These are phyloP conservation scores for Poeciliopsis retropinna DNA, from an alignment of 2,113 vertebrate species.

Conservation along the genomic window DNA sequence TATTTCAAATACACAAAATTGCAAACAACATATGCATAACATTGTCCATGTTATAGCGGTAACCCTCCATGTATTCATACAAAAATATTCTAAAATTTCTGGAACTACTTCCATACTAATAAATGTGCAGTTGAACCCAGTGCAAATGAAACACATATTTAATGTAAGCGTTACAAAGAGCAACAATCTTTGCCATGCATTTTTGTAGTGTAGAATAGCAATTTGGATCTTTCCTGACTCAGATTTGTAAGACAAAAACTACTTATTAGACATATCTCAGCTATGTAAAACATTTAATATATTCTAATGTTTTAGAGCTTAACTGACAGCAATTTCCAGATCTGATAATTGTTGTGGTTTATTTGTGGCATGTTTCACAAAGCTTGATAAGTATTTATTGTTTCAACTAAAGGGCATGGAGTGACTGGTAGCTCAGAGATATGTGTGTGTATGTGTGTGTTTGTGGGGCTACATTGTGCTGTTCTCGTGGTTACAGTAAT, in stretches of 20 bases:
- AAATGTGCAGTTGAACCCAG: background rate
- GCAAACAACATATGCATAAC: no score
- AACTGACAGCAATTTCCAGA: background rate
- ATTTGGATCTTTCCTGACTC: background rate
- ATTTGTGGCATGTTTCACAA: conserved; percentile 36
- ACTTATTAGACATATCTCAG: conserved; percentile 4
- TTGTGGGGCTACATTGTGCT: conserved; percentile 24
- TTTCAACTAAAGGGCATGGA: conserved; percentile 20
- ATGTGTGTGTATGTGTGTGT: background rate
- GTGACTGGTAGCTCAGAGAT: conserved; percentile 26
- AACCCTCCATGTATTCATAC: no score
- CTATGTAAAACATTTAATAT: background rate
- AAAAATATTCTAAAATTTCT: no score
- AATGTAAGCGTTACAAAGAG: background rate
- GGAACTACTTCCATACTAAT: no score
- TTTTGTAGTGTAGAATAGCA: background rate
- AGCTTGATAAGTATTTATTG: conserved; percentile 25
- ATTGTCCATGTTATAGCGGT: no score
- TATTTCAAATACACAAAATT: no score
- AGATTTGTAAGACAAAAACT: background rate
- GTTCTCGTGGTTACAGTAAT: conserved; percentile 73
- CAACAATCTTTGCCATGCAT: background rate
- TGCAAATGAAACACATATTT: background rate
- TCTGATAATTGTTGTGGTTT: conserved; percentile 24
- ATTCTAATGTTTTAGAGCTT: background rate